Evolutionary conservation across 2,113 vertebrate species (phyloP).

Genomic region (Microcebus tavaratra): DNA sequence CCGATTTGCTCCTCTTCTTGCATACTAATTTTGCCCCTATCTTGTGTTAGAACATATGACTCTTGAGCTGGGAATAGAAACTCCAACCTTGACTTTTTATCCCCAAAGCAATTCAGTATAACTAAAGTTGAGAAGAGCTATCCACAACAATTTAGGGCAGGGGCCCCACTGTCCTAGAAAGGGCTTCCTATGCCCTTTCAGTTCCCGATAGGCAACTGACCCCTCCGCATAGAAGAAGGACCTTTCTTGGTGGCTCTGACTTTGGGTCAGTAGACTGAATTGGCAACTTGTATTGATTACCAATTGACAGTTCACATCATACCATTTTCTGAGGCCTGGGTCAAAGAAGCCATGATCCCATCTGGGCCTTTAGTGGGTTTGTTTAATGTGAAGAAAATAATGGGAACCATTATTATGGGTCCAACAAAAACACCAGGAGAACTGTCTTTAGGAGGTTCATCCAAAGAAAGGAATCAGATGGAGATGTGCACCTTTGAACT

Average conservation of each 20-base stretch:
- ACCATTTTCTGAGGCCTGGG: slow-evolving; percentile 18
- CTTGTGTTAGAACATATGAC: neutral
- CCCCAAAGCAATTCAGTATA: neutral
- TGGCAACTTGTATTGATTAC: slow-evolving; percentile 62
- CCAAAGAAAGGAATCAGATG: neutral
- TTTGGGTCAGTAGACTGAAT: slow-evolving; percentile 1
- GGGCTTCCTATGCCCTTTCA: neutral
- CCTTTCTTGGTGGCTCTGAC: neutral
- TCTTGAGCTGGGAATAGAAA: slow-evolving; percentile 12
- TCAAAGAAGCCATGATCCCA: slow-evolving; percentile 21
- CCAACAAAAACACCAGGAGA: neutral
- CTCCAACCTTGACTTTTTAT: slow-evolving; percentile 4
- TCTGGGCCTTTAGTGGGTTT: neutral
- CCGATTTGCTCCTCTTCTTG: neutral
- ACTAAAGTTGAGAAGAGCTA: neutral
- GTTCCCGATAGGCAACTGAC: neutral
- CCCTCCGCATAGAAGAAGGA: neutral
- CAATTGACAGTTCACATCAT: slow-evolving; percentile 25
- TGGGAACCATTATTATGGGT: no score
- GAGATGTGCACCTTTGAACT: neutral
- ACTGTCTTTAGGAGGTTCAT: neutral
- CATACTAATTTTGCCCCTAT: neutral
- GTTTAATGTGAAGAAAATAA: slow-evolving; percentile 37
- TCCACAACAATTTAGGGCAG: neutral
- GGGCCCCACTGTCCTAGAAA: slow-evolving; percentile 41